Evolutionary conservation across 2,797 vertebrate species (phyloP), one percentile per base, ranked within the genome.

Genomic region (Notolepis coatsorum): DNA sequence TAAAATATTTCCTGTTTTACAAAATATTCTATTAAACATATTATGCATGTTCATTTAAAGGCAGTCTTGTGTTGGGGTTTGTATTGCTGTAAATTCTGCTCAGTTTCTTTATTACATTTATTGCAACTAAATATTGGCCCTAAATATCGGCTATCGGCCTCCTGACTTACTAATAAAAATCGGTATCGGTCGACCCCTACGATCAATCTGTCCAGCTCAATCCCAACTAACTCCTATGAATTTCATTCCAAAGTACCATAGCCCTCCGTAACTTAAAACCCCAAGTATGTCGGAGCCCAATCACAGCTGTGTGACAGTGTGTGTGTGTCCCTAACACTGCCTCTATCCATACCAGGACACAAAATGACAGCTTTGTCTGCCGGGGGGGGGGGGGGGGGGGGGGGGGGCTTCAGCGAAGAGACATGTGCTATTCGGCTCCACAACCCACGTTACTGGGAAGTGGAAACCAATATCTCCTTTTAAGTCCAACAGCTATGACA

Each of bases 241-340:
- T 61, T 63, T 65, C 57, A 69, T 67, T 61, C 48, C 25, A 57
- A 30, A 66, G 56, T 52, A 45, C 45, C 10, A 30, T 57, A 70
- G 54, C 39, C 55, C 18, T 42, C 13, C 45, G 42, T 61, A 61
- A 80, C 63, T 41, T 55, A 67, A 68, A 63, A 66, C 75, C 66
- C 20, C 23, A 64, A 65, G 61, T 43, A 62, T 66, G 57, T 62
- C 17, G 65, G 53, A 53, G 38, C 35, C 17, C 30, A 27, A 21
- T 24, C 12, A 46, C 53, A 65, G 45, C 21, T 49, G 56, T 12
- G 57, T 60, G 27, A 15, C 5, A 17, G 27, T 20, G 47, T 18
- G 35, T 64, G 31, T 18, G 20, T 60, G 23, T 51, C 25, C 17
- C 33, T 15, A 27, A 27, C n/a, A 23, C 18, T 13, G 6, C 24